phyloP scores from a whole-genome alignment of 2,797 vertebrate genomes.

The Lepilemur ruficaudatus region DNA sequence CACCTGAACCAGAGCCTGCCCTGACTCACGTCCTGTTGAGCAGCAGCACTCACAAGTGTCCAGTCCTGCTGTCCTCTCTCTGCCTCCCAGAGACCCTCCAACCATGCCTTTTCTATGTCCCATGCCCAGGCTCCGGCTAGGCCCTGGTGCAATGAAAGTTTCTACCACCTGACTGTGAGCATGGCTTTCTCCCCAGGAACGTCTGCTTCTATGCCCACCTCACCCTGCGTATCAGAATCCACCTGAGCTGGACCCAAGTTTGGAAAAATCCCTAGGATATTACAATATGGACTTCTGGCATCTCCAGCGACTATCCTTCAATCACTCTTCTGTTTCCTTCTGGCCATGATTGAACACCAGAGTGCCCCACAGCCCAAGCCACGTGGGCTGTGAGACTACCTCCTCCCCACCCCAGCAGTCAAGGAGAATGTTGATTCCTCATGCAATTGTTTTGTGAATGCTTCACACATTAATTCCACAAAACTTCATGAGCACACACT shows the following conservation, averaged over 20 bases:
- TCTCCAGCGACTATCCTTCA: background rate
- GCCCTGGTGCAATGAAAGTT: background rate
- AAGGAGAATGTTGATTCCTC: background rate
- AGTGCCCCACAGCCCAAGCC: background rate
- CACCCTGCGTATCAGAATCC: background rate
- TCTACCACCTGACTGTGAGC: background rate
- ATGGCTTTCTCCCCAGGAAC: background rate
- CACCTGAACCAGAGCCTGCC: background rate
- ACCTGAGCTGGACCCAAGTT: background rate
- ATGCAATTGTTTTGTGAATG: background rate
- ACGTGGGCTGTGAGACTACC: background rate
- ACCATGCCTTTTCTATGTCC: background rate
- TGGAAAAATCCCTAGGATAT: background rate
- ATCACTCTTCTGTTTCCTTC: background rate
- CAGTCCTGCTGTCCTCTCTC: fast-evolving
- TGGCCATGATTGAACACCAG: fast-evolving
- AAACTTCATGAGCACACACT: background rate
- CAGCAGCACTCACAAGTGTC: background rate
- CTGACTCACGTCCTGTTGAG: background rate
- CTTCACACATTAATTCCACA: background rate
- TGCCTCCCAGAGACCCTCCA: background rate
- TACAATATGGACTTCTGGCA: background rate
- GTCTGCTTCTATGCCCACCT: background rate
- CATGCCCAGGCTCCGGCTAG: background rate
- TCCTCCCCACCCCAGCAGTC: background rate